phyloP scores from a whole-genome alignment of 2,797 vertebrate species.

The Pseudochaenichthys georgianus region DNA sequence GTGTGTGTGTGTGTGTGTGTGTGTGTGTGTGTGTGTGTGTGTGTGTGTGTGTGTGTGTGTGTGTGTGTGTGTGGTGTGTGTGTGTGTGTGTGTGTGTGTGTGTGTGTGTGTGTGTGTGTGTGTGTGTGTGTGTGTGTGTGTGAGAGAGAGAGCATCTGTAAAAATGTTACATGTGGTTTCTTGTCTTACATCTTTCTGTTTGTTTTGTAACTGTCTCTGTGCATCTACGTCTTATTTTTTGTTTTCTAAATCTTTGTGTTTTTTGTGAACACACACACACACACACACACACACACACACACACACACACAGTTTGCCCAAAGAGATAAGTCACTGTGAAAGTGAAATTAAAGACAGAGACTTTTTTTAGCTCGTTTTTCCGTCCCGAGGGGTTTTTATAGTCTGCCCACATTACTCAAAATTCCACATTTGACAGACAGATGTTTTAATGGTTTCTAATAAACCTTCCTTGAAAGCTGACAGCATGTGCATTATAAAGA shows the following conservation, averaged over 20 bases:
- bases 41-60: too few relatives aligned
- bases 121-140: too few relatives aligned
- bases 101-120: too few relatives aligned
- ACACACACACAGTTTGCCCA: too few relatives aligned
- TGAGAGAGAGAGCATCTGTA: conserved; percentile 2
- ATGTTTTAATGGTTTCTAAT: conserved; percentile 47
- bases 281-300: conserved; percentile 1
- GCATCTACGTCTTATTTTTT: conserved; percentile 15
- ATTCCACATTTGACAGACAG: conserved; percentile 29
- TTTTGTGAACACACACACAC: conserved; percentile 10
- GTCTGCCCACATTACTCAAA: conserved; percentile 21
- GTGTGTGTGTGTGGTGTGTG: too few relatives aligned
- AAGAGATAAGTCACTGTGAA: conserved; percentile 14
- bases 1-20: too few relatives aligned
- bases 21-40: too few relatives aligned
- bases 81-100: too few relatives aligned
- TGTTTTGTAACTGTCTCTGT: conserved; percentile 30
- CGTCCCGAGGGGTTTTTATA: neutral
- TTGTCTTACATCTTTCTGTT: neutral
- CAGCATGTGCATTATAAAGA: too few relatives aligned
- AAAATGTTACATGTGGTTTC: conserved; percentile 3
- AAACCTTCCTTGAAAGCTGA: neutral
- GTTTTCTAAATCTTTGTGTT: conserved; percentile 11
- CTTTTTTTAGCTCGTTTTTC: too few relatives aligned
- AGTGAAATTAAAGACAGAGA: conserved; percentile 10